These are phyloP conservation scores for Drosophila paulistorum DNA, from an alignment of 1,140 invertebrate genomes.

Conservation along the genomic window DNA sequence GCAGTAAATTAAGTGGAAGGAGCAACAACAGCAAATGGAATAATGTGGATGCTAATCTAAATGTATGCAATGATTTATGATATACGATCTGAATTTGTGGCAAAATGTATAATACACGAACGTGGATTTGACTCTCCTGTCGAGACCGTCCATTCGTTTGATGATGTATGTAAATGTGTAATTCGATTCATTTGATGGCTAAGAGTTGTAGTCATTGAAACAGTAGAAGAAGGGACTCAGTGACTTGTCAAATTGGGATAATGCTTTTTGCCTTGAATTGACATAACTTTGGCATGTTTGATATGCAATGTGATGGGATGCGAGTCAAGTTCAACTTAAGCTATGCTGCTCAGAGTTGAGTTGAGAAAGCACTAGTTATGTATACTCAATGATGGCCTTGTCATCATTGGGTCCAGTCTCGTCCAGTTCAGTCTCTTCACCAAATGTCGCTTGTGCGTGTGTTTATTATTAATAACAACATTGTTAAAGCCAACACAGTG, in stretches of 20 bases:
- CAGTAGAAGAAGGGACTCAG: neutral
- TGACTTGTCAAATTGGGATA: constrained; percentile 3
- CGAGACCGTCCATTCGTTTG: too few species aligned
- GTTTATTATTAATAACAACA: constrained; percentile 15
- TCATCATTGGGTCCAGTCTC: neutral
- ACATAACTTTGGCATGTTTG: constrained; percentile 14
- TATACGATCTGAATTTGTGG: neutral
- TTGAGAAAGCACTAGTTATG: constrained; percentile 4
- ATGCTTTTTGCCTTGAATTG: constrained; percentile 7
- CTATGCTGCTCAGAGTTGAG: too few species aligned
- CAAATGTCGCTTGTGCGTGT: constrained; percentile 5
- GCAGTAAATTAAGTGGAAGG: neutral
- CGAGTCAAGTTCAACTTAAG: neutral
- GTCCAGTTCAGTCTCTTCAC: neutral
- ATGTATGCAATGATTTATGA: constrained; percentile 10
- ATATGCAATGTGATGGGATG: constrained; percentile 6
- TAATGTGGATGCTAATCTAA: neutral
- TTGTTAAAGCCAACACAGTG: constrained; percentile 10
- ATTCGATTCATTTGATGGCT: too few species aligned
- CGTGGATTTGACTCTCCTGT: too few species aligned
- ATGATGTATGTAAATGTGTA: too few species aligned
- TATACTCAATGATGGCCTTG: constrained; percentile 7
- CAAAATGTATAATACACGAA: too few species aligned
- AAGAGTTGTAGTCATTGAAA: too few species aligned
- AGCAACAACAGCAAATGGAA: neutral